phyloP scores from a whole-genome alignment of 2,888 invertebrate genomes.

The Linhomoeus sp. region DNA sequence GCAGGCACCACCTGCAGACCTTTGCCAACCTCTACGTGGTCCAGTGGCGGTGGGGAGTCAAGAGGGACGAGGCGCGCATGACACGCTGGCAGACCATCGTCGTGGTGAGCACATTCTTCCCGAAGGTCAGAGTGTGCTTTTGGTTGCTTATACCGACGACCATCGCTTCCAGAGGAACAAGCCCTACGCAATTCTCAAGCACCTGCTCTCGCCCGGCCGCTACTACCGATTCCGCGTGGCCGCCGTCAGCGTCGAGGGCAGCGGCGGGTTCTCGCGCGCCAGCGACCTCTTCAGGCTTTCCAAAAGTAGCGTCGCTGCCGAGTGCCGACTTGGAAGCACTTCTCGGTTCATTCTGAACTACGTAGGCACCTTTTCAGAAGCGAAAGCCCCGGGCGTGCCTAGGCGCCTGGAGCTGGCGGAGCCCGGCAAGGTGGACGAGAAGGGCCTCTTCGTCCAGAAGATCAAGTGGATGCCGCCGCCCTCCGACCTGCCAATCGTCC shows the following conservation, averaged over 20 bases:
- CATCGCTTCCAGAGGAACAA: constrained; percentile 17
- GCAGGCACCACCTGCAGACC: constrained; percentile 11
- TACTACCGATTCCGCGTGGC: constrained; percentile 24
- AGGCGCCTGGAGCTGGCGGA: constrained; percentile 8
- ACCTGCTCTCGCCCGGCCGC: constrained; percentile 21
- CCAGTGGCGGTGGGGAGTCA: constrained; percentile 24
- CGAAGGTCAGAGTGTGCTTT: background rate
- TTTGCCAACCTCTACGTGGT: constrained; percentile 19
- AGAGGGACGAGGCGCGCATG: constrained; percentile 12
- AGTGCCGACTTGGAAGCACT: background rate
- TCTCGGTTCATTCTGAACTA: no score
- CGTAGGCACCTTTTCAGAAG: constrained; percentile 14
- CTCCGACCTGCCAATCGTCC: constrained; percentile 22
- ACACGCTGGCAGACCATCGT: constrained; percentile 24
- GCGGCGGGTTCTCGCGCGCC: constrained; percentile 24
- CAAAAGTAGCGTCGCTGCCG: constrained; percentile 8
- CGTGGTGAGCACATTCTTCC: constrained; percentile 8
- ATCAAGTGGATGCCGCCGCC: constrained; percentile 16
- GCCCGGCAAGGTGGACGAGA: background rate
- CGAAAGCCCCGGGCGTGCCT: constrained; percentile 17
- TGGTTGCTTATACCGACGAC: background rate
- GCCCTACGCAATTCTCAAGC: constrained; percentile 24
- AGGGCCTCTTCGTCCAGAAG: background rate
- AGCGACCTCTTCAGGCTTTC: constrained; percentile 18
- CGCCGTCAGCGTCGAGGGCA: constrained; percentile 24